phyloP scores from a whole-genome alignment of 2,113 vertebrate genomes.

The Urocynchramus pylzowi region DNA sequence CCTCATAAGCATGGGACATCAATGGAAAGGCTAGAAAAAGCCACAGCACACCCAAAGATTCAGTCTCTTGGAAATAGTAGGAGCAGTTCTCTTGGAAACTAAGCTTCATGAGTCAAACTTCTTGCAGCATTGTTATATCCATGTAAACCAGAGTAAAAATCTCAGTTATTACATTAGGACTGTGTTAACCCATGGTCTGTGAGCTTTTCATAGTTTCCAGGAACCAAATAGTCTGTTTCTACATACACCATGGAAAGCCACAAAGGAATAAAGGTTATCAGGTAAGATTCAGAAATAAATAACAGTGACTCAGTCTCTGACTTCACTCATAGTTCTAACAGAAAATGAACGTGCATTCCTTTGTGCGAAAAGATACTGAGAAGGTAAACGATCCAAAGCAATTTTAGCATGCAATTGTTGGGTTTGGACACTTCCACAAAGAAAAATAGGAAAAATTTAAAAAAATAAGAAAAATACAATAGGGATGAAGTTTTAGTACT shows the following conservation, averaged over 20 bases:
- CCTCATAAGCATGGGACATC: not conserved
- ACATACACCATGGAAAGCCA: not conserved
- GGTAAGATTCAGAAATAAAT: not conserved
- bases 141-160: not conserved
- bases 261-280: not conserved
- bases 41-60: not conserved
- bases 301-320: not conserved
- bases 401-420: not conserved
- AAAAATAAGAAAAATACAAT: not conserved
- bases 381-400: not conserved
- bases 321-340: not conserved
- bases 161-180: not conserved
- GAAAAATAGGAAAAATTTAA: not conserved
- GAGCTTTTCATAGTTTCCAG: not conserved
- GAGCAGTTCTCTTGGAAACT: not conserved
- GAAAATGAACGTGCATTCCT: not conserved
- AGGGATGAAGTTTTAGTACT: not conserved
- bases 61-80: not conserved
- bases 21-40: not conserved
- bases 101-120: not conserved
- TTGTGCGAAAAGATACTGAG: not conserved
- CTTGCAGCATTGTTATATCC: not conserved
- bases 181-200: not conserved
- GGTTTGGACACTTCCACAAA: not conserved
- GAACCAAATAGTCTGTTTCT: not conserved